These are phyloP conservation scores for Otus sunia DNA, from an alignment of 2,113 vertebrate genomes.

Conservation along the genomic window DNA sequence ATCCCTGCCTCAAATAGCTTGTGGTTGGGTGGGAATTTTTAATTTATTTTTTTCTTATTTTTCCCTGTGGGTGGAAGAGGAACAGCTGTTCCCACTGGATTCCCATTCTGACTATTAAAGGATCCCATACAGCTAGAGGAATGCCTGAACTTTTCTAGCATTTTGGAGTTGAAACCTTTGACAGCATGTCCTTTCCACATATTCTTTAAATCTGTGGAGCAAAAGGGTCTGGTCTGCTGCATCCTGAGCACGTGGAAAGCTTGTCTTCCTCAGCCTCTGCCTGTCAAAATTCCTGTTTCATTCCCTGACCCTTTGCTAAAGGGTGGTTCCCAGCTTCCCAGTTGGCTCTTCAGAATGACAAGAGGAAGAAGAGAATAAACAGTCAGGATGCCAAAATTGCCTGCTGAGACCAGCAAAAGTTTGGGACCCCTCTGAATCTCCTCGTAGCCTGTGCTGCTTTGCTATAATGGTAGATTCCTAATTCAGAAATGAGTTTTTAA, in stretches of 20 bases:
- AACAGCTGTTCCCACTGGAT: not conserved
- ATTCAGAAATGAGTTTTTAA: not conserved
- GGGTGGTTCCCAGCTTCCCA: not conserved
- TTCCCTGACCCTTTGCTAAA: not conserved
- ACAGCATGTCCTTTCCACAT: not conserved
- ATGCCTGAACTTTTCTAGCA: not conserved
- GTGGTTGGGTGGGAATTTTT: not conserved
- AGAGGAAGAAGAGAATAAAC: not conserved
- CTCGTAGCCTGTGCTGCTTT: not conserved
- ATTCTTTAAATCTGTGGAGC: not conserved
- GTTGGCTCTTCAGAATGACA: not conserved
- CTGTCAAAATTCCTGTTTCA: not conserved
- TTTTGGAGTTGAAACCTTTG: not conserved
- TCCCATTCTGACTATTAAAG: not conserved
- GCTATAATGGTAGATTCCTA: not conserved
- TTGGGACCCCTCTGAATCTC: not conserved
- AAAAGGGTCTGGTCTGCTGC: not conserved
- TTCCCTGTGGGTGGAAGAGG: not conserved
- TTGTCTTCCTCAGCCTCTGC: not conserved
- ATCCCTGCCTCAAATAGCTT: not conserved
- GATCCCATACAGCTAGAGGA: not conserved
- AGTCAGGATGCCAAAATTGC: not conserved
- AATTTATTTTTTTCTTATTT: not conserved
- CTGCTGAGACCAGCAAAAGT: not conserved
- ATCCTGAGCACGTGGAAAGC: not conserved